A percentile compares a stretch with the other conserved stretches of the same genome.
Evolutionary conservation across 2,113 vertebrate genomes (phyloP).

Genomic region (Nibea albiflora): DNA sequence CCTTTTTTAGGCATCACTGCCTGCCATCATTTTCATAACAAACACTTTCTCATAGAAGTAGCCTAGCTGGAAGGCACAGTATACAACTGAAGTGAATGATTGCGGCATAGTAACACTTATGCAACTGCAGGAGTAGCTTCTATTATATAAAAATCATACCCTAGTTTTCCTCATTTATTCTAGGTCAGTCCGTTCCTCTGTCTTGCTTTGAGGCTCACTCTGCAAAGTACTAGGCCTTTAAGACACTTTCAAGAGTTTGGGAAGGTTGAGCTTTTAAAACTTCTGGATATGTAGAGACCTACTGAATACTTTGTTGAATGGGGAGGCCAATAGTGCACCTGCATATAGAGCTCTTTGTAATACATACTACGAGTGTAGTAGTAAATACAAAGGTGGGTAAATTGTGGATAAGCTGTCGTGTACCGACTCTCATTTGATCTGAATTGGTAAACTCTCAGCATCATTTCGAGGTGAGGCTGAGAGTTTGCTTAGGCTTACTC

Average conservation of each 20-base stretch:
- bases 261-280: background rate
- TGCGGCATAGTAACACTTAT: background rate
- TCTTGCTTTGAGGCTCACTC: background rate
- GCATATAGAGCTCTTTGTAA: background rate
- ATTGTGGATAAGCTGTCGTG: too few relatives aligned
- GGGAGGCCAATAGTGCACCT: background rate
- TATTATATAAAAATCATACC: background rate
- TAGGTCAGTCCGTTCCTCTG: background rate
- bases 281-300: background rate
- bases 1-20: background rate
- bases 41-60: background rate
- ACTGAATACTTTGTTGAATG: background rate
- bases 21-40: background rate
- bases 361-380: background rate
- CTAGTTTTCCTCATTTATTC: background rate
- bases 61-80: background rate
- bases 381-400: too few relatives aligned
- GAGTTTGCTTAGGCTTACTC: too few relatives aligned
- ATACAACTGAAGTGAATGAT: background rate
- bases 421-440: too few relatives aligned
- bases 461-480: too few relatives aligned
- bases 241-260: background rate
- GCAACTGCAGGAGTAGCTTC: background rate
- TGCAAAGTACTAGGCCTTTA: background rate
- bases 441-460: too few relatives aligned